Evolutionary conservation across 2,888 invertebrate genomes (phyloP).

Genomic region (Synergus gifuensis): DNA sequence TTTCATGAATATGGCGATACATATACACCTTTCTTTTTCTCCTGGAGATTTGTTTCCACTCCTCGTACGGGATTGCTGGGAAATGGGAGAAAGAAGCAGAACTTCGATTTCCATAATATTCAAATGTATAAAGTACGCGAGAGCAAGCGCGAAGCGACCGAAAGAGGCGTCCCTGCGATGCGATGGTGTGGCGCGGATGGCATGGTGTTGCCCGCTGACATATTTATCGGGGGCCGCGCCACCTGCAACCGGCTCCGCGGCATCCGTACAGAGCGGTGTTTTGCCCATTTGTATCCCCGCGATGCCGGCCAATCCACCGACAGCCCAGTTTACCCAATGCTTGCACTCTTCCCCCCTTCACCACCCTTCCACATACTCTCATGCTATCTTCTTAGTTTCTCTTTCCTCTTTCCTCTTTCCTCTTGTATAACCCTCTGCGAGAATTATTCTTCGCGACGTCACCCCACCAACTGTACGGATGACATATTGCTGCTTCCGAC

Average conservation of each 20-base stretch:
- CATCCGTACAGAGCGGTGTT: conserved; percentile 70
- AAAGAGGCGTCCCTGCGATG: conserved; percentile 50
- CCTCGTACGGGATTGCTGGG: neutral
- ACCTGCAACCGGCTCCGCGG: conserved; percentile 74
- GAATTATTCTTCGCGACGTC: conserved; percentile 29
- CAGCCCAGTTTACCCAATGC: conserved; percentile 66
- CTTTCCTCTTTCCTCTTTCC: conserved; percentile 28
- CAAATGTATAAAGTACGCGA: conserved; percentile 71
- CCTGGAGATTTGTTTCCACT: conserved; percentile 33
- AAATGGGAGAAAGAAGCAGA: conserved; percentile 14
- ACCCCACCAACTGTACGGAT: conserved; percentile 24
- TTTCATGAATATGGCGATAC: conserved; percentile 44
- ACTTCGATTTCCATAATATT: conserved; percentile 76
- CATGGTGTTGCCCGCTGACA: conserved; percentile 76
- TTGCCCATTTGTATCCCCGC: conserved; percentile 64
- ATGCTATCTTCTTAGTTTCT: conserved; percentile 37
- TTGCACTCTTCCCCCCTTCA: conserved; percentile 41
- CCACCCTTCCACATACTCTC: conserved; percentile 33
- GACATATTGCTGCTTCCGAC: conserved; percentile 39
- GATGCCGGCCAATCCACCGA: conserved; percentile 58
- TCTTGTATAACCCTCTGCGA: conserved; percentile 1
- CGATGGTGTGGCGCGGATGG: conserved; percentile 55
- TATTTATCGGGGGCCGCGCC: conserved; percentile 76
- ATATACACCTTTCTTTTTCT: conserved; percentile 31
- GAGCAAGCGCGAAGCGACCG: conserved; percentile 50